Percentiles rank a stretch among this genome's conserved stretches.
These are phyloP conservation scores for Falcaria lacertinaria DNA, from an alignment of 2,888 invertebrate species.

Conservation along the genomic window DNA sequence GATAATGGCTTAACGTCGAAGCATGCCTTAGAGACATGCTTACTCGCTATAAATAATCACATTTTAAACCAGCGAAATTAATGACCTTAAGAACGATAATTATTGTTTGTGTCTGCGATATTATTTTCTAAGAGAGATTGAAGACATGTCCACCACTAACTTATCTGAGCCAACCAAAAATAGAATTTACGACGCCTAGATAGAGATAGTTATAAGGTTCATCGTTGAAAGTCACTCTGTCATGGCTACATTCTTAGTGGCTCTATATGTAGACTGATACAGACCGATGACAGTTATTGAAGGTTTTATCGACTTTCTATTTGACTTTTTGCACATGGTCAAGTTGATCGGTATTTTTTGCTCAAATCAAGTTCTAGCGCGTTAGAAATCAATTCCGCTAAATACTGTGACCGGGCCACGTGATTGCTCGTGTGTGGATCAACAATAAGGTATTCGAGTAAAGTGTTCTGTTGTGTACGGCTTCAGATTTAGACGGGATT, in stretches of 20 bases:
- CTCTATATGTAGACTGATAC: background rate
- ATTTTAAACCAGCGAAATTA: background rate
- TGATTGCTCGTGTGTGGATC: constrained; percentile 12
- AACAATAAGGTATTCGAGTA: constrained; percentile 18
- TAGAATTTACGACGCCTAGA: background rate
- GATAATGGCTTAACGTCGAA: background rate
- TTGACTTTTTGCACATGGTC: background rate
- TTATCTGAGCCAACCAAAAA: background rate
- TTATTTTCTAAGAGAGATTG: background rate
- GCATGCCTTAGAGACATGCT: background rate
- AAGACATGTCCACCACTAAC: background rate
- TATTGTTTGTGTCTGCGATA: background rate
- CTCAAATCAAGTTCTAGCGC: constrained; percentile 10
- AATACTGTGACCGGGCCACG: constrained; percentile 13
- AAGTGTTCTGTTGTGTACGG: constrained; percentile 2
- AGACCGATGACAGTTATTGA: background rate
- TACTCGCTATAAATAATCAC: background rate
- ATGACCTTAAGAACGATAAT: background rate
- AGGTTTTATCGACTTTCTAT: background rate
- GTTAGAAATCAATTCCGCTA: constrained; percentile 21
- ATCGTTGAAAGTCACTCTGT: background rate
- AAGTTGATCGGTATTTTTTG: background rate
- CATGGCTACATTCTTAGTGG: background rate
- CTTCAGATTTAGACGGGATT: too few relatives aligned
- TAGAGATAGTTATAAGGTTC: background rate